Evolutionary conservation across 2,113 vertebrate genomes (phyloP), one percentile per base, ranked within the genome.

Genomic region (Perca schrenkii): DNA sequence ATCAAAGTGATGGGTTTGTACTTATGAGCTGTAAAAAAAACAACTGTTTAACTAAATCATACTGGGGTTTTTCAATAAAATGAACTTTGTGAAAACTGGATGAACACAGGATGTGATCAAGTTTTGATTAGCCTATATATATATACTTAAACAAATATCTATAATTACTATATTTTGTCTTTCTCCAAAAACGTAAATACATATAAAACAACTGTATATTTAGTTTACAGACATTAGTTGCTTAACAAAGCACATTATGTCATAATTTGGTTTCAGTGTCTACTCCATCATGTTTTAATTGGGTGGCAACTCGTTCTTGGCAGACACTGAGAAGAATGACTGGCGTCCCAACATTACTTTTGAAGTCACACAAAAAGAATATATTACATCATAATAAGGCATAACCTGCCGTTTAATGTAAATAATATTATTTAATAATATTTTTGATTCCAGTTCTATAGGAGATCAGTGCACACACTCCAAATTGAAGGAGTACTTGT

Each of bases 261-360:
- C 58, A n/a, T 16, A 63, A 82, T 64, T 47, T 79, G 66, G 70
- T 15, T 67, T 74, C 15, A 25, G 40, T 17, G 13, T 74, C 63
- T 81, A 84, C 57, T 62, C 36, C 19, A 64, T 70, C 52, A 17
- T 50, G 36, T 76, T 80, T 88, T 65, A 83, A 84, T 80, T 80
- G 43, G 56, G 22, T 50, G 22, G 70, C 43, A 66, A 85, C 78
- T 86, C 66, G 28, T 53, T 76, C 49, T 73, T 65, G 81, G 72
- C 74, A 80, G 61, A 64, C 31, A 47, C 31, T 54, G 43, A 61
- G 69, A 61, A 53, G 16, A 67, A 54, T 49, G 63, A 58, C n/a
- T 56, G 77, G 74, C 72, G 71, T 53, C 60, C 53, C 63, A 61
- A 34, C 50, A 19, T 65, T 46, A 56, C 77, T 56, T 67, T 57